A percentile compares a stretch with the other conserved stretches of the same genome.
Conservation (phyloP, 2,888 invertebrate species). For the Chalcosyrphus nemorum region DNA sequence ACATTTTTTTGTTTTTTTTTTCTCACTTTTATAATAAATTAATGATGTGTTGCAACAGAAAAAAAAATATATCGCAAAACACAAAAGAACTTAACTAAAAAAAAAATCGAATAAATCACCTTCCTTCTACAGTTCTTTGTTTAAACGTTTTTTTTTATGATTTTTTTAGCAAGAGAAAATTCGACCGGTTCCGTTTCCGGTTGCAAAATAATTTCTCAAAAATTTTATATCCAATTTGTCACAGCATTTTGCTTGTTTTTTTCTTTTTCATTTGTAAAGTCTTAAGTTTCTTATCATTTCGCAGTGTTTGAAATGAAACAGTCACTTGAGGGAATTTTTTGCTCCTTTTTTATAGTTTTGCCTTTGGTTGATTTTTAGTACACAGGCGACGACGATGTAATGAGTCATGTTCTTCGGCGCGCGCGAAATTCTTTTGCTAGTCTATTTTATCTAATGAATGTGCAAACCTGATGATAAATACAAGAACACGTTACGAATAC, state of each 20-base stretch:
- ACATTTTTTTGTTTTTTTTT: slow-evolving; percentile 84
- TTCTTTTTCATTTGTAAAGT: slow-evolving; percentile 40
- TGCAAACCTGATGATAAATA: slow-evolving; percentile 68
- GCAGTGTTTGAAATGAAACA: neutral
- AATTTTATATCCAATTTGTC: slow-evolving; percentile 40
- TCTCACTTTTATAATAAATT: slow-evolving; percentile 2
- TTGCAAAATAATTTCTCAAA: slow-evolving; percentile 15
- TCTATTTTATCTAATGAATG: slow-evolving; percentile 68
- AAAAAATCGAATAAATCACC: slow-evolving; percentile 1
- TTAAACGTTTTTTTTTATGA: slow-evolving; percentile 2
- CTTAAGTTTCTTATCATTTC: slow-evolving; percentile 2
- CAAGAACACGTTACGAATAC: slow-evolving; percentile 44
- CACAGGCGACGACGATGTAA: slow-evolving; percentile 31
- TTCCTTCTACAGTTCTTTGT: slow-evolving; percentile 33
- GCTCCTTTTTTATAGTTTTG: slow-evolving; percentile 36
- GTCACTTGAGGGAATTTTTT: slow-evolving; percentile 30
- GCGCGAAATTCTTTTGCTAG: slow-evolving; percentile 31
- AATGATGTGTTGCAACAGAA: slow-evolving; percentile 9
- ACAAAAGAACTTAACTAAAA: slow-evolving; percentile 50
- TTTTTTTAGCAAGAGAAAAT: slow-evolving; percentile 22
- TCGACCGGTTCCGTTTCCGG: slow-evolving; percentile 32
- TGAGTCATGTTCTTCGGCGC: slow-evolving; percentile 60
- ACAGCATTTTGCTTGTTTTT: slow-evolving; percentile 45
- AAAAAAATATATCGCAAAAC: slow-evolving; percentile 8
- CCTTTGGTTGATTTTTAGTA: slow-evolving; percentile 34